Conservation (phyloP, 1,140 invertebrate species). For the Zaprionus vittiger region DNA sequence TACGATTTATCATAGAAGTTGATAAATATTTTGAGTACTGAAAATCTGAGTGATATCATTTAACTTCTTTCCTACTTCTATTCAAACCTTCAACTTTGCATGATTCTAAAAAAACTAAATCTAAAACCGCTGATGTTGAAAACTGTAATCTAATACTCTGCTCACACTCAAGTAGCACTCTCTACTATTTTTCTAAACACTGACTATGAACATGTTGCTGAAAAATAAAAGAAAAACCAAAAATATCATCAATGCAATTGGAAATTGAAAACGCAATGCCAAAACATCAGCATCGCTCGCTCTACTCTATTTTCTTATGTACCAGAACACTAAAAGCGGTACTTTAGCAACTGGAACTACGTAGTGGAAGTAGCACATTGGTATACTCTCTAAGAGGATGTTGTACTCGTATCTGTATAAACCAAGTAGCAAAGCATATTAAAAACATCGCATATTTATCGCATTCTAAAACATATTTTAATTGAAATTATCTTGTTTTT, state of each 20-base stretch:
- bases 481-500: constrained; percentile 19
- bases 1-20: neutral
- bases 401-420: constrained; percentile 33
- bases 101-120: constrained; percentile 21
- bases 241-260: constrained; percentile 71
- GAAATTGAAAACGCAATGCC: constrained; percentile 45
- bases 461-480: neutral
- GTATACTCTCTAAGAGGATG: constrained; percentile 51
- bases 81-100: constrained; percentile 2
- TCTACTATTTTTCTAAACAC: constrained; percentile 64
- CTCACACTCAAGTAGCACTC: constrained; percentile 39
- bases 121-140: constrained; percentile 1
- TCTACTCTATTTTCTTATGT: constrained; percentile 65
- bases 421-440: constrained; percentile 53
- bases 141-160: constrained; percentile 20
- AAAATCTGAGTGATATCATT: neutral
- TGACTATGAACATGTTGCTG: constrained; percentile 84
- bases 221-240: constrained; percentile 47
- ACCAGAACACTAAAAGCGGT: constrained; percentile 50
- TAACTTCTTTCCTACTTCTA: neutral
- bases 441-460: constrained; percentile 36
- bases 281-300: constrained; percentile 66
- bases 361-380: constrained; percentile 74
- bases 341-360: constrained; percentile 71
- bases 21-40: neutral